Conservation (phyloP, 2,888 invertebrate species). For the Drosophila testacea region DNA sequence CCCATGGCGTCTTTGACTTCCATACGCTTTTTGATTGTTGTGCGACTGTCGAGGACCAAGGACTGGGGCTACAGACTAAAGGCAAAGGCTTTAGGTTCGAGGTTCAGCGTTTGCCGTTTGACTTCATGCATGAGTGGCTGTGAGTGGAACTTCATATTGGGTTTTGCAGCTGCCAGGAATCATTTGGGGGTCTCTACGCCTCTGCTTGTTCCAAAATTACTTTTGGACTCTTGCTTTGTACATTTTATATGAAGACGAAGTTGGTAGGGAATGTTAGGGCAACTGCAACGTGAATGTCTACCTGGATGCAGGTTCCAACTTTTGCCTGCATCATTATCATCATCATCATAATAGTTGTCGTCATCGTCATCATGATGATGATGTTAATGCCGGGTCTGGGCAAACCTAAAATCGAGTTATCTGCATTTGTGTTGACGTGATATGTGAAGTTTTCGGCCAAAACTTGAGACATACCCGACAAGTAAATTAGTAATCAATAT, state of each 20-base stretch:
- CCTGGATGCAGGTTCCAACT: constrained; percentile 56
- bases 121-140: constrained; percentile 71
- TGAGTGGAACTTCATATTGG: constrained; percentile 73
- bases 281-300: constrained; percentile 39
- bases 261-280: constrained; percentile 22
- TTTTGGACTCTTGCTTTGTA: constrained; percentile 71
- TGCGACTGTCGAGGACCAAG: constrained; percentile 37
- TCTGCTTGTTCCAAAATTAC: constrained; percentile 49
- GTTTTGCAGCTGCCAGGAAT: constrained; percentile 43
- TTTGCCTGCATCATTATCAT: constrained; percentile 20
- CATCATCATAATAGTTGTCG: constrained; percentile 10
- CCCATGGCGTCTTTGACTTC: constrained; percentile 74
- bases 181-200: constrained; percentile 2
- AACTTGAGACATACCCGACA: constrained; percentile 43
- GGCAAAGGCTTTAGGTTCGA: constrained; percentile 7
- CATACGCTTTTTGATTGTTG: constrained; percentile 77
- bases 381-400: constrained; percentile 52
- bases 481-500: constrained; percentile 75
- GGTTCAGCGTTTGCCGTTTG: constrained; percentile 63
- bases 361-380: constrained; percentile 26
- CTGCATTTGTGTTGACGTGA: constrained; percentile 49
- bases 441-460: constrained; percentile 42
- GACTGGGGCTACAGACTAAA: background rate
- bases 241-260: constrained; percentile 71
- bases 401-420: constrained; percentile 62